Percentiles rank a stretch among this genome's conserved stretches.
Evolutionary conservation across 2,888 invertebrate genomes (phyloP).

Genomic region (Tetranychus piercei): DNA sequence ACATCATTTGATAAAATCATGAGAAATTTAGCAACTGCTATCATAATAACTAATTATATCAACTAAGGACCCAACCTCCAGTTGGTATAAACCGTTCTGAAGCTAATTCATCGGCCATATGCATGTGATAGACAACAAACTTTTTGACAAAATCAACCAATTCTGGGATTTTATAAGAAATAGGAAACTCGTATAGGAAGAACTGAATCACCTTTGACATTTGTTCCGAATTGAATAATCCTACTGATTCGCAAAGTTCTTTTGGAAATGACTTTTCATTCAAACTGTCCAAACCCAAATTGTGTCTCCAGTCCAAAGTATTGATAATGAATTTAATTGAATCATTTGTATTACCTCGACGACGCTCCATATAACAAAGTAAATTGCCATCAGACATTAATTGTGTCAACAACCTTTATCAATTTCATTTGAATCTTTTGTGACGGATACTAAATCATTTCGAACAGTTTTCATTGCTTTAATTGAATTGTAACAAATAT

Average conservation of each 20-base stretch:
- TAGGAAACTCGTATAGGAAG: not conserved
- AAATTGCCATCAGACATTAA: not conserved
- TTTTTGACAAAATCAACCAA: not conserved
- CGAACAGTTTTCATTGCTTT: no score
- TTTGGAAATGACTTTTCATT: not conserved
- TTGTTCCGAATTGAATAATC: not conserved
- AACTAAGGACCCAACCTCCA: no score
- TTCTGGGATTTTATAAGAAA: slow-evolving; percentile 1
- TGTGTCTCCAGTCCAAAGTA: not conserved
- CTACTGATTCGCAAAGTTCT: not conserved
- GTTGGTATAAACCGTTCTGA: not conserved
- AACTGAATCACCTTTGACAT: not conserved
- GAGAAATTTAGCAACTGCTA: not conserved
- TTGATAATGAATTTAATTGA: not conserved
- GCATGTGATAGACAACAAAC: slow-evolving; percentile 5
- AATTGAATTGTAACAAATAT: no score
- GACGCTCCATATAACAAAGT: not conserved
- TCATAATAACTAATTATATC: not conserved
- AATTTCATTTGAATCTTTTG: no score
- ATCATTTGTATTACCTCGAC: not conserved
- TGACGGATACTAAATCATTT: no score
- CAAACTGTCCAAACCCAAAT: not conserved
- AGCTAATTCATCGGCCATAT: not conserved
- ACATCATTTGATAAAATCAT: not conserved
- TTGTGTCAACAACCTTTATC: not conserved